These are phyloP conservation scores for Parelbella ahira DNA, from an alignment of 2,888 invertebrate species.

Conservation along the genomic window DNA sequence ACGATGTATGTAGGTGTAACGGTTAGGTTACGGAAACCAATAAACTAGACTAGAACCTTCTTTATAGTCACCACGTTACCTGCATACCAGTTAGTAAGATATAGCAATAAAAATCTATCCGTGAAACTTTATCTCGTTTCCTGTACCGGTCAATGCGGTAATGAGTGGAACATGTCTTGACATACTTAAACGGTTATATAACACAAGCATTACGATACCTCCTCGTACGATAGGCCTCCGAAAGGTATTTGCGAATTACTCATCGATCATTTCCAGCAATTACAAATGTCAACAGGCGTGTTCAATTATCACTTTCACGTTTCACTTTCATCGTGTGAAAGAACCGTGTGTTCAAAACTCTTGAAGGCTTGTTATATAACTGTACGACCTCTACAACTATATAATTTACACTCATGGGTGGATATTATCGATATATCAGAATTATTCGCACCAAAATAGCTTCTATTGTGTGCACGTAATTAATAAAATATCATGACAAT, in stretches of 20 bases:
- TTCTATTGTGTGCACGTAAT: slow-evolving; percentile 15
- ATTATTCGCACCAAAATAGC: slow-evolving; percentile 8
- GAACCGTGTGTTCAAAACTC: slow-evolving; percentile 24
- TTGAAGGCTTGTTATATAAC: slow-evolving; percentile 18
- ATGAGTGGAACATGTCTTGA: slow-evolving; percentile 17
- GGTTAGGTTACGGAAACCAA: too few relatives aligned
- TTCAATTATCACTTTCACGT: slow-evolving; percentile 26
- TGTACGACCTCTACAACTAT: background rate
- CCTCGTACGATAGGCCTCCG: slow-evolving; percentile 16
- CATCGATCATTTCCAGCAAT: slow-evolving; percentile 24
- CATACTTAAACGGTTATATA: slow-evolving; percentile 12
- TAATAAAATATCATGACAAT: slow-evolving; percentile 17
- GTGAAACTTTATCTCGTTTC: slow-evolving; percentile 3
- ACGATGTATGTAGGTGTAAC: too few relatives aligned
- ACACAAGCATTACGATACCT: slow-evolving; percentile 7
- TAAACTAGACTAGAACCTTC: too few relatives aligned
- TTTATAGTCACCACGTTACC: too few relatives aligned
- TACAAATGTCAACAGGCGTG: slow-evolving; percentile 27
- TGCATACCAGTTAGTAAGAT: too few relatives aligned
- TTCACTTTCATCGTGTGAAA: slow-evolving; percentile 31
- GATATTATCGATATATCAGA: slow-evolving; percentile 9
- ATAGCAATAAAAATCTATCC: too few relatives aligned
- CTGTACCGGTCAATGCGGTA: slow-evolving; percentile 5
- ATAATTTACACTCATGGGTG: too few relatives aligned
- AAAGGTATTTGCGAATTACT: slow-evolving; percentile 18